Percentiles rank a stretch among this genome's conserved stretches.
Conservation (phyloP, 2,888 invertebrate genomes). For the Xanthostigma xanthostigma region DNA sequence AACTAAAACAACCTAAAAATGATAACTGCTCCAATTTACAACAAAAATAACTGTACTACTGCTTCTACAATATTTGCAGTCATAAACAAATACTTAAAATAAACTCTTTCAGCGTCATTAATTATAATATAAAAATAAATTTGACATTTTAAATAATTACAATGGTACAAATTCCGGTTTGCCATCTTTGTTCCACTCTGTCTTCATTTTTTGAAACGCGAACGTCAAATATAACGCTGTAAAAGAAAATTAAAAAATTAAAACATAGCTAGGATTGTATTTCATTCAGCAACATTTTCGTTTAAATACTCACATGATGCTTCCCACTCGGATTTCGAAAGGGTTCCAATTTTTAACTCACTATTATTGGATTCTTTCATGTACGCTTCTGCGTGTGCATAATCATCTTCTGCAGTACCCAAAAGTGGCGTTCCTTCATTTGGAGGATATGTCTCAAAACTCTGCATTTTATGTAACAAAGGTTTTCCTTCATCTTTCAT, state of each 20-base stretch:
- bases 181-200: slow-evolving; percentile 45
- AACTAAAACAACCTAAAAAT: too few relatives aligned
- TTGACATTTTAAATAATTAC: slow-evolving; percentile 8
- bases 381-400: slow-evolving; percentile 53
- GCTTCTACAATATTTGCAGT: too few relatives aligned
- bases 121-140: not conserved
- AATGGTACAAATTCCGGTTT: slow-evolving; percentile 39
- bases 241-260: slow-evolving; percentile 23
- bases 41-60: too few relatives aligned
- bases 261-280: not conserved
- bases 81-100: too few relatives aligned
- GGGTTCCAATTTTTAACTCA: slow-evolving; percentile 52
- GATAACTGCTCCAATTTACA: too few relatives aligned
- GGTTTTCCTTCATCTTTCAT: slow-evolving; percentile 38
- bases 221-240: slow-evolving; percentile 69
- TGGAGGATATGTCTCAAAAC: slow-evolving; percentile 70
- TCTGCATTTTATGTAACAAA: slow-evolving; percentile 62
- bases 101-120: too few relatives aligned
- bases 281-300: not conserved
- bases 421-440: slow-evolving; percentile 34
- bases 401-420: slow-evolving; percentile 47
- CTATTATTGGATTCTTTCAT: slow-evolving; percentile 29
- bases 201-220: slow-evolving; percentile 65
- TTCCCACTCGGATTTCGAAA: slow-evolving; percentile 86
- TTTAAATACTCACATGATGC: slow-evolving; percentile 58